Evolutionary conservation across 2,888 invertebrate genomes (phyloP), one percentile per base, ranked within the genome.

Genomic region (Trissolcus brochymenae): DNA sequence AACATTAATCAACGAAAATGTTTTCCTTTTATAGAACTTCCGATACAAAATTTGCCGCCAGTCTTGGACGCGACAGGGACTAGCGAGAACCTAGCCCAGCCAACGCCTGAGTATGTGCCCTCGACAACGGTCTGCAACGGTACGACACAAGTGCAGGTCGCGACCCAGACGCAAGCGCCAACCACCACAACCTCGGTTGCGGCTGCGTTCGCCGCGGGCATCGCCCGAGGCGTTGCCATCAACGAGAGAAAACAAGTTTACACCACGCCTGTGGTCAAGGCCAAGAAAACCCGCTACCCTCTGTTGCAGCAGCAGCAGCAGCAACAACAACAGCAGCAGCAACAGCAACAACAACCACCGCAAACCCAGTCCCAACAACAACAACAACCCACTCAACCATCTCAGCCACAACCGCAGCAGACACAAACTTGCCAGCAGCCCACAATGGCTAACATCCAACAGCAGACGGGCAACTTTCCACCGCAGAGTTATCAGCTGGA

Each of bases 121-220:
- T 79, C 86, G 13, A 81, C 84, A 21, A 81, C 81, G 35, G 68
- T 83, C n/a, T 87, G 86, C 70, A 73, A 72, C 19, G 84, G 80
- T 11, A 83, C 86, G 62, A 90, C 91, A 35, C 35, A 35, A 35
- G 92, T 92, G 51, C 92, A 93, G 88, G 93, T 92, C 16, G 92
- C 92, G 16, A 93, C 93, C 1, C 93, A 93, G 84, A 92, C 92
- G 3, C 91, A 91, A 79, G 90, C 91, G 53, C 86, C 89, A 7
- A 85, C 86, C 41, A 84, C 87, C 9, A 82, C 84, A 2, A 81
- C 84, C 3, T 82, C 84, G 3, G 71, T 81, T 1, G 81, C 76
- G 0, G 74, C 80, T 13, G 79, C 84, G 17, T 68, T 84, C 25
- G 87, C 85, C 40, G 82, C 83, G n/a, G 79, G 83, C 61, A 50